Evolutionary conservation across 1,140 invertebrate species (phyloP), one percentile per base, ranked within the genome.

Genomic region (Lineus longissimus): DNA sequence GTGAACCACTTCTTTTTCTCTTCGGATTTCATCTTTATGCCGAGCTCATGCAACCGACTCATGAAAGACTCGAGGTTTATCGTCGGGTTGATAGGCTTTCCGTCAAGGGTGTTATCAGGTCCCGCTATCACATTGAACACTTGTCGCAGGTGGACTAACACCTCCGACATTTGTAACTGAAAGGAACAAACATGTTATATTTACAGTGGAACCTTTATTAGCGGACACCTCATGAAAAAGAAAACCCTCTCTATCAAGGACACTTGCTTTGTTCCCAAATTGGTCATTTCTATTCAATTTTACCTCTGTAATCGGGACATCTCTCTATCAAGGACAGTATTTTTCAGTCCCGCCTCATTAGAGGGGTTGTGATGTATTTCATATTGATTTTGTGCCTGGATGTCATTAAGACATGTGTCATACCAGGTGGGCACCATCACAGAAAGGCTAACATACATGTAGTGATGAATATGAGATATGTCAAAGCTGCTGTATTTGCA

Each of bases 101-200:
- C 33, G 15, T 36, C 33, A 15, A 36, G 6, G 6, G 15, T 36
- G 33, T 36, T 15, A 15, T 70, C 63, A 30, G 56, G 57, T 15
- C 89, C 88, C n/a, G 91, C 89, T 13, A 97, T 86, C 68, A 93
- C 90, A 68, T 89, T 87, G 87, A 97, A 97, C 77, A 96, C 95
- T 76, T 90, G 89, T 72, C 95, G 89, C 17, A 94, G 91, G 73
- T 93, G 87, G 85, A 93, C 94, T 73, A 99, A 95, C 64, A 97
- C 94, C 84, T 98, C 95, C 1, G 95, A 98, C 62, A 99, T 83
- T 87, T 98, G 95, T 61, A 98, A 86, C 94, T 97, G 80, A 41
- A 84, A 84, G 70, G 65, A 68, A 63, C 67, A 67, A 57, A 15
- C 25, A 31, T 15, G 55, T 9, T 36, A 33, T 36, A 17, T 17